These are phyloP conservation scores for Orthosia cruda DNA, from an alignment of 2,888 invertebrate species.

Conservation along the genomic window DNA sequence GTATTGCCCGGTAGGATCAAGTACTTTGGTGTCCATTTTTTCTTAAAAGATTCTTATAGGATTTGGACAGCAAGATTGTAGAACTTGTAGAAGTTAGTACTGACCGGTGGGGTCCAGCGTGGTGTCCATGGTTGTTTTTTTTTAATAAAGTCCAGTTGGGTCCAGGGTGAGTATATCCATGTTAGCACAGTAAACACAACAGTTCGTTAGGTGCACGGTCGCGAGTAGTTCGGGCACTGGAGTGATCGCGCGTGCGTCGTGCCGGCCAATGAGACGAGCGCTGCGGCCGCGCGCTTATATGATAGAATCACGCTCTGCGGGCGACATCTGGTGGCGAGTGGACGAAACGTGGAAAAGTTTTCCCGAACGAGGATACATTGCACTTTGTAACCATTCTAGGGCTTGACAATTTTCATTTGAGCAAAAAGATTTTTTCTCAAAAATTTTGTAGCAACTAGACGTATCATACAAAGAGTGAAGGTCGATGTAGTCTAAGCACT, in stretches of 20 bases:
- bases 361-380: conserved; percentile 48
- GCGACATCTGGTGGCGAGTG: conserved; percentile 86
- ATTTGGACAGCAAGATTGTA: conserved; percentile 62
- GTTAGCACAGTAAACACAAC: conserved; percentile 84
- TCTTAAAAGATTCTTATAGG: conserved; percentile 74
- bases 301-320: conserved; percentile 79
- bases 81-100: conserved; percentile 75
- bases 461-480: conserved; percentile 3
- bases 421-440: background rate
- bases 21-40: conserved; percentile 80
- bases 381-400: conserved; percentile 10
- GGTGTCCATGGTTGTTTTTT: conserved; percentile 77
- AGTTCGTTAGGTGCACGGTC: conserved; percentile 80
- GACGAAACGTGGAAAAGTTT: conserved; percentile 78
- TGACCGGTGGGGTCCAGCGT: conserved; percentile 89
- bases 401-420: conserved; percentile 13
- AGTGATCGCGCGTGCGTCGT: conserved; percentile 82
- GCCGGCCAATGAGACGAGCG: conserved; percentile 85
- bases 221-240: conserved; percentile 76
- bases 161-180: conserved; percentile 89
- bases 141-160: conserved; percentile 89
- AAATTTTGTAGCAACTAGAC: background rate
- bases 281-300: conserved; percentile 83
- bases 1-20: conserved; percentile 88
- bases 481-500: conserved; percentile 21